A percentile compares a stretch with the other conserved stretches of the same genome.
Evolutionary conservation across 2,888 invertebrate genomes (phyloP).

Genomic region (Euspilapteryx auroguttella): DNA sequence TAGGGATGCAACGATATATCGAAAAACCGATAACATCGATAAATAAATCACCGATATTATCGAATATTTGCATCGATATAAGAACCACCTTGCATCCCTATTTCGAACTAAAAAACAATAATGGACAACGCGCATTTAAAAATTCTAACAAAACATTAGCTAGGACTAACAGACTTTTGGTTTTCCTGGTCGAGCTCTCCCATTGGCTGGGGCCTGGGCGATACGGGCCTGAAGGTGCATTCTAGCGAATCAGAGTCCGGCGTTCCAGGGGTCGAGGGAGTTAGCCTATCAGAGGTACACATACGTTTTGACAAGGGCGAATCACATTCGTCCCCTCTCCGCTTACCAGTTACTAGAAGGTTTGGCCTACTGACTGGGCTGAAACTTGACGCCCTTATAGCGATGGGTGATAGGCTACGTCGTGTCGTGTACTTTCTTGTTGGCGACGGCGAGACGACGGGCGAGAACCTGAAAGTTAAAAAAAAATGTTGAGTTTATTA

Average conservation of each 20-base stretch:
- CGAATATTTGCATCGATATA: too few species aligned
- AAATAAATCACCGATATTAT: too few species aligned
- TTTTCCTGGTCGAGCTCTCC: constrained; percentile 22
- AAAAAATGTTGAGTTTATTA: too few species aligned
- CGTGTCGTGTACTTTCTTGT: constrained; percentile 82
- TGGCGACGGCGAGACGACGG: constrained; percentile 78
- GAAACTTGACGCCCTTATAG: constrained; percentile 75
- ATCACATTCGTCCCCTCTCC: constrained; percentile 66
- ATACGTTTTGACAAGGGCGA: constrained; percentile 38
- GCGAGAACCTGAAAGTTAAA: constrained; percentile 41
- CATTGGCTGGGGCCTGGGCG: constrained; percentile 37
- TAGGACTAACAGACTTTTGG: constrained; percentile 38
- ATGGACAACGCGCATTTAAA: too few species aligned
- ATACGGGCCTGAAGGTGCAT: constrained; percentile 53
- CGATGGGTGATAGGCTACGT: constrained; percentile 87
- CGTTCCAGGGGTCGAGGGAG: constrained; percentile 41
- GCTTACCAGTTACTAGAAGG: constrained; percentile 56
- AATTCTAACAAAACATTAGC: constrained; percentile 27
- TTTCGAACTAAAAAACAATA: too few species aligned
- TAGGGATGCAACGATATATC: too few species aligned
- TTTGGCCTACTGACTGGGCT: constrained; percentile 65
- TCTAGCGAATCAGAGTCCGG: constrained; percentile 49
- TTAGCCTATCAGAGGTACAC: constrained; percentile 31
- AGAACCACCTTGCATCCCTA: too few species aligned
- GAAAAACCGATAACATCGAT: too few species aligned